Conservation (phyloP, 2,888 invertebrate species). For the Polydrusus cervinus region DNA sequence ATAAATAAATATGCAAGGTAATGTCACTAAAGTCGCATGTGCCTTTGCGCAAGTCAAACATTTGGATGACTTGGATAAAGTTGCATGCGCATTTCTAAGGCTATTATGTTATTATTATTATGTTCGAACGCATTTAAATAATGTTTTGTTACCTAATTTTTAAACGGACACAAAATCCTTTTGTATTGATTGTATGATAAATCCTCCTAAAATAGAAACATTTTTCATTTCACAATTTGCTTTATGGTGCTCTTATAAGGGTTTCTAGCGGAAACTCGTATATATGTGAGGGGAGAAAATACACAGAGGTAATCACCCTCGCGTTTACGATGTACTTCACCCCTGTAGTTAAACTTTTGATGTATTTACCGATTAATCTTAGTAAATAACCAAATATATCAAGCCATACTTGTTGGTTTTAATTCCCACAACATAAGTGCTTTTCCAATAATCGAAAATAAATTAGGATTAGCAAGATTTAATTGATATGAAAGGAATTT, state of each 20-base stretch:
- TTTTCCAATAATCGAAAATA: slow-evolving; percentile 31
- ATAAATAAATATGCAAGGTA: no score
- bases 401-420: slow-evolving; percentile 50
- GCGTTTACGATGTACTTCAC: slow-evolving; percentile 49
- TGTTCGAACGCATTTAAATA: no score
- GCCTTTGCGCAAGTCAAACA: no score
- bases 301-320: slow-evolving; percentile 50
- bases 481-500: neutral
- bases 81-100: no score
- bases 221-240: slow-evolving; percentile 46
- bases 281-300: slow-evolving; percentile 48
- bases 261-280: slow-evolving; percentile 40
- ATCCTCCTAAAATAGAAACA: neutral
- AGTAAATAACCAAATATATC: slow-evolving; percentile 50
- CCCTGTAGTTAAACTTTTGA: slow-evolving; percentile 52
- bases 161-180: no score
- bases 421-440: slow-evolving; percentile 37
- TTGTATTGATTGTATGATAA: neutral
- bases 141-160: no score
- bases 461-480: neutral
- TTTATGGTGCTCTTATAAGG: slow-evolving; percentile 36
- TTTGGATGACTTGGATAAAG: no score
- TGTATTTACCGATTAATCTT: slow-evolving; percentile 54
- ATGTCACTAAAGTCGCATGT: neutral
- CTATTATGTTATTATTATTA: no score